Percentiles rank a stretch among this genome's conserved stretches.
Conservation (phyloP, 2,797 vertebrate genomes). For the Parambassis ranga region DNA sequence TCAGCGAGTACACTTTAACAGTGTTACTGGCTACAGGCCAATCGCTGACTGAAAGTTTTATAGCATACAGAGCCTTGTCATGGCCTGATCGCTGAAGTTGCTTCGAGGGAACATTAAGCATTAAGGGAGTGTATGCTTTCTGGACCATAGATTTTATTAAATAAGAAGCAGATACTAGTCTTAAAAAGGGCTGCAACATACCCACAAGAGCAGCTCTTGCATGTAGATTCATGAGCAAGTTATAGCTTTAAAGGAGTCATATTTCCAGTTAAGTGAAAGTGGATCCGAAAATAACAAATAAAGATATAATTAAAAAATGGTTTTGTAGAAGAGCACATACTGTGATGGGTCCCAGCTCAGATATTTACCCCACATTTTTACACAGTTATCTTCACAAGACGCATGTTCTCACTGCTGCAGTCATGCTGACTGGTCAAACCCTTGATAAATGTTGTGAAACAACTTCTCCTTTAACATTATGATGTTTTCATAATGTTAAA, state of each 20-base stretch:
- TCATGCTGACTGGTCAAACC: background rate
- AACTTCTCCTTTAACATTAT: background rate
- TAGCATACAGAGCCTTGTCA: background rate
- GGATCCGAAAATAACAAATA: background rate
- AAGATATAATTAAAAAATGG: too few species aligned
- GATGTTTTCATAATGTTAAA: too few species aligned
- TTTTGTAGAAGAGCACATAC: background rate
- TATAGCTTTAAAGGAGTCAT: background rate
- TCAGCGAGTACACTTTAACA: background rate
- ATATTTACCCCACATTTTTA: background rate
- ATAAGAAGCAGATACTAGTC: background rate
- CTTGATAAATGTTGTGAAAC: conserved; percentile 7
- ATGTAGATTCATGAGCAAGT: background rate
- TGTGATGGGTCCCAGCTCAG: background rate
- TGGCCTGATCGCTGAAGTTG: background rate
- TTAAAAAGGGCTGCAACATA: background rate
- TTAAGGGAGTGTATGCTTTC: background rate
- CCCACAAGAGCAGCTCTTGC: background rate
- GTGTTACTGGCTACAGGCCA: conserved; percentile 13
- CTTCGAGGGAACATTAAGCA: background rate
- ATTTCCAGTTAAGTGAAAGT: background rate
- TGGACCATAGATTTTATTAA: background rate
- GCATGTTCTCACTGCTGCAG: background rate
- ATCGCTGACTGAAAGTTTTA: background rate
- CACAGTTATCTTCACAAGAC: conserved; percentile 14